Base-by-base conservation (phyloP, 2,888 invertebrate genomes). In the Protophormia terraenovae region DNA sequence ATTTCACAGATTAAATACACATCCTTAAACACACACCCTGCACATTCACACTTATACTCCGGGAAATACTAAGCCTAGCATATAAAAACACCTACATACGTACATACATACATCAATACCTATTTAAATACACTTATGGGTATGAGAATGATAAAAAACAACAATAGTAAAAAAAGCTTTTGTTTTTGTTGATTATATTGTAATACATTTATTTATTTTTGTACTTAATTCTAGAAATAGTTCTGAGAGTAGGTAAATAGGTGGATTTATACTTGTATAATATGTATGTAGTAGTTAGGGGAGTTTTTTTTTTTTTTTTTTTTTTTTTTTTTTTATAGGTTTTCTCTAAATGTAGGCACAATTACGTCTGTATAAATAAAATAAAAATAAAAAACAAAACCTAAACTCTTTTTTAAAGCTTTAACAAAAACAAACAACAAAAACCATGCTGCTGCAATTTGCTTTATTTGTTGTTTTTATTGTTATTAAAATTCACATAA, bases 371-470 rank as follows among this genome's bases (percentile, higher is more conserved):
- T 53, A 72, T 22, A 72, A 55, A 66, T 24, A 58, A 24, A n/a
- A 38, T 22, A 64, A 22, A 78, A 22, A 55, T 8, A 53, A 22
- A 55, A 55, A 19, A 6, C 14, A 55, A 53, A 6, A 45, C 22
- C n/a, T 12, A 41, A 55, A 66, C 19, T 38, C 10, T 41, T 50
- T 66, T 58, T 71, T 50, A 41, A 69, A 53, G 62, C 78, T 64
- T 62, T 19, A 64, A 45, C 41, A 41, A 79, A 24, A 71, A 64
- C 50, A 79, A 79, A 79, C 53, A 71, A 64, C 50, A 79, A 79
- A 79, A 35, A 19, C 10, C 29, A 32, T 67, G 19, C 47, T 58
- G 58, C 67, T 50, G 32, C 10, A 67, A 22, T 69, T 77, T 66
- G n/a, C 29, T 71, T 62, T n/a, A 12, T 41, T 72, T 27, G 41